phyloP scores from a whole-genome alignment of 1,140 invertebrate genomes.

The Ephestia elutella region DNA sequence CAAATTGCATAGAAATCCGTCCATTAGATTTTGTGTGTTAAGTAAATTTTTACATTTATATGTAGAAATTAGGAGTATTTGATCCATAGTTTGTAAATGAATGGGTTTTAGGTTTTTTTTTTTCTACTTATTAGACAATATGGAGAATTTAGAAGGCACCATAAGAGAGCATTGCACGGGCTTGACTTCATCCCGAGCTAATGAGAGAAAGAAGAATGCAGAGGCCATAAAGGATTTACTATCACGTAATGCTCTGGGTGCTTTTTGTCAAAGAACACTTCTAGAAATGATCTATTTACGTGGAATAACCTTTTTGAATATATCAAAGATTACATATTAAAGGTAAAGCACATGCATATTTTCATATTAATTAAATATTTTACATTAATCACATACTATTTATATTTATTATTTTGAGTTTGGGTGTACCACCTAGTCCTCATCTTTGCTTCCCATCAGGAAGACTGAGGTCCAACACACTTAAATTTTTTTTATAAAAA shows the following conservation, averaged over 20 bases:
- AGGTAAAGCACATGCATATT: constrained; percentile 38
- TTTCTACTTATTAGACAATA: constrained; percentile 17
- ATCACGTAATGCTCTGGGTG: constrained; percentile 48
- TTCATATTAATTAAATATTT: not conserved
- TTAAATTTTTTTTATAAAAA: too few species aligned
- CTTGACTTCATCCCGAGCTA: constrained; percentile 37
- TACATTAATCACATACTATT: too few species aligned
- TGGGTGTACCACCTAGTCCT: too few species aligned
- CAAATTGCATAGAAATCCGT: too few species aligned
- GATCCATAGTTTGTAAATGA: too few species aligned
- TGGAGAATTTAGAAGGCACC: constrained; percentile 41
- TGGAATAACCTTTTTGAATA: constrained; percentile 62
- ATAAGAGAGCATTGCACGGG: constrained; percentile 43
- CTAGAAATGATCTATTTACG: constrained; percentile 42
- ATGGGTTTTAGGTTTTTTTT: too few species aligned
- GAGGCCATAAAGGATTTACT: constrained; percentile 57
- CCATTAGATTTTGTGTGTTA: too few species aligned
- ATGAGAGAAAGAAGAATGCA: constrained; percentile 55
- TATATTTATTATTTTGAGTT: too few species aligned
- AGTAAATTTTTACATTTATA: too few species aligned
- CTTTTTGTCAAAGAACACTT: constrained; percentile 49
- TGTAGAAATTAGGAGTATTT: too few species aligned
- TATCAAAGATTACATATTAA: constrained; percentile 56
- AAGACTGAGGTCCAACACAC: too few species aligned
- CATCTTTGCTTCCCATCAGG: too few species aligned